These are phyloP conservation scores for Rhinophrynus dorsalis DNA, from an alignment of 2,797 vertebrate genomes.

Conservation along the genomic window DNA sequence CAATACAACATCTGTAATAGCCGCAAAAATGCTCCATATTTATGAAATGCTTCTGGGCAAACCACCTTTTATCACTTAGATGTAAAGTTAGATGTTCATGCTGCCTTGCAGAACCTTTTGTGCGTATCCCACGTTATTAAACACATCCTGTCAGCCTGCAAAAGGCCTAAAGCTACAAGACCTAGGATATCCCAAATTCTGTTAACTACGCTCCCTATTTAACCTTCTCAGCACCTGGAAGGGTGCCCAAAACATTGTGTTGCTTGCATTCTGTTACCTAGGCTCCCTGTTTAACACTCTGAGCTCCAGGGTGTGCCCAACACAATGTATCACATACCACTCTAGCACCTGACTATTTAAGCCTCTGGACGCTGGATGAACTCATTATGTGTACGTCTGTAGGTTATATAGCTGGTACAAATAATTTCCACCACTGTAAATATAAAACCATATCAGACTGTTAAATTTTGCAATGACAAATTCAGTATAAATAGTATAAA, in stretches of 20 bases:
- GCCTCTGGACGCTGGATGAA: neutral
- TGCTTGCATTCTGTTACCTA: too few species aligned
- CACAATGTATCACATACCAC: too few species aligned
- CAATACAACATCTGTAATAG: slow-evolving; percentile 36
- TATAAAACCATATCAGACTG: too few species aligned
- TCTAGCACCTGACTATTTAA: too few species aligned
- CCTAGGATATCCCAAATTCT: neutral
- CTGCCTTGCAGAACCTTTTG: slow-evolving; percentile 30
- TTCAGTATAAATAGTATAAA: too few species aligned
- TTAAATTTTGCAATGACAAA: too few species aligned
- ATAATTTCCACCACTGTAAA: neutral
- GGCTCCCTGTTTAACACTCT: too few species aligned
- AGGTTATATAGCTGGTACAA: neutral
- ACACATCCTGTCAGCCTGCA: slow-evolving; percentile 45
- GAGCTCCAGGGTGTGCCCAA: too few species aligned
- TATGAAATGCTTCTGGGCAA: slow-evolving; percentile 46
- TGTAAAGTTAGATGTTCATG: slow-evolving; percentile 42
- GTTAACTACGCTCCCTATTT: neutral
- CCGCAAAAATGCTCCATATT: slow-evolving; percentile 43
- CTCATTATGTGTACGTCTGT: neutral
- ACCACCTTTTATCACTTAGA: slow-evolving; percentile 42
- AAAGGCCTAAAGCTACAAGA: slow-evolving; percentile 24
- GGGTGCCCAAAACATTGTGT: too few species aligned
- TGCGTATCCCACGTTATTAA: slow-evolving; percentile 42
- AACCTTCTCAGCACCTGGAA: too few species aligned